Conservation (phyloP, 2,888 invertebrate species). For the Drosophila rubida region DNA sequence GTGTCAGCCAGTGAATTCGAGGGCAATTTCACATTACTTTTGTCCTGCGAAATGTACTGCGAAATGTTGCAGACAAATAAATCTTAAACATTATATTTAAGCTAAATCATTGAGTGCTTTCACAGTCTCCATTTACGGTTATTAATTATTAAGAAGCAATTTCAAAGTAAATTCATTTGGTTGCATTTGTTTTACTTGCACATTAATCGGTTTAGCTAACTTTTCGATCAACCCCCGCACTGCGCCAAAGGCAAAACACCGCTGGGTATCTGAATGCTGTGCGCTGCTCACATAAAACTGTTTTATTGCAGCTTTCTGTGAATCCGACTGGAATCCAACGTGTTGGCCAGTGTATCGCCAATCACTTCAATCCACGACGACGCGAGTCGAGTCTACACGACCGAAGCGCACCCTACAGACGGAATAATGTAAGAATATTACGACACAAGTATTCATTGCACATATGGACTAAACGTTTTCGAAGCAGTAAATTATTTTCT, state of each 20-base stretch:
- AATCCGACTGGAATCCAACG: conserved; percentile 16
- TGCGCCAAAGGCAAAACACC: neutral
- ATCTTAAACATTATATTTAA: too few species aligned
- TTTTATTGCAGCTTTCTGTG: conserved; percentile 45
- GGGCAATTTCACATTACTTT: conserved; percentile 22
- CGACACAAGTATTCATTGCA: too few species aligned
- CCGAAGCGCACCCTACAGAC: neutral
- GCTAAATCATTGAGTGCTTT: too few species aligned
- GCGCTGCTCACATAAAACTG: conserved; percentile 37
- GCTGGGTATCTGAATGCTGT: conserved; percentile 19
- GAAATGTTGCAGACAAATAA: neutral
- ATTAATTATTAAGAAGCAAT: too few species aligned
- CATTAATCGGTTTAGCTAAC: neutral
- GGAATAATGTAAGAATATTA: too few species aligned
- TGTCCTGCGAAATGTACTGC: neutral
- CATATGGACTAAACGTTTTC: too few species aligned
- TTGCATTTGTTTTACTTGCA: too few species aligned
- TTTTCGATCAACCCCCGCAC: neutral
- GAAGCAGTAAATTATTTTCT: too few species aligned
- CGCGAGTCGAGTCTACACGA: neutral
- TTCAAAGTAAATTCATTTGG: neutral
- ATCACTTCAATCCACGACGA: conserved; percentile 20
- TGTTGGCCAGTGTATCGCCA: conserved; percentile 25
- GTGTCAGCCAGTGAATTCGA: conserved; percentile 11
- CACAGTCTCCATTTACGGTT: too few species aligned